Evolutionary conservation across 2,888 invertebrate species (phyloP).

Genomic region (Capitulum mitella): DNA sequence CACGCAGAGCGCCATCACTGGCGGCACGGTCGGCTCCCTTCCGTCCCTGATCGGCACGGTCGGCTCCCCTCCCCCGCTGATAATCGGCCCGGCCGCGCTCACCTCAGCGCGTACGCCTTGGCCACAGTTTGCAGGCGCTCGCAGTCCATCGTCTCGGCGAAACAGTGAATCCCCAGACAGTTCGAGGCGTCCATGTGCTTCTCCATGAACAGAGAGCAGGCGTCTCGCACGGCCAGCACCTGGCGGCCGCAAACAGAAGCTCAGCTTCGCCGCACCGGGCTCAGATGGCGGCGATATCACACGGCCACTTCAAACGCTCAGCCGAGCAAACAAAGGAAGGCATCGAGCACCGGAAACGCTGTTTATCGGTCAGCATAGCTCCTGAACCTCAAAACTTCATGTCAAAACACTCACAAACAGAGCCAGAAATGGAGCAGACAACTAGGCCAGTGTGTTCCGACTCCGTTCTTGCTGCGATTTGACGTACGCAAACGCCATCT

Average conservation of each 20-base stretch:
- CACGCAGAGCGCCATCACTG: too few species aligned
- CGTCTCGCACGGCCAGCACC: slow-evolving; percentile 32
- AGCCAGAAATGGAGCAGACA: background rate
- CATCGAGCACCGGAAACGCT: too few species aligned
- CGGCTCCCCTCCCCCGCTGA: too few species aligned
- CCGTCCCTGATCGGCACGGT: too few species aligned
- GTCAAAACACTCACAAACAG: background rate
- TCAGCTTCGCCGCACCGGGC: background rate
- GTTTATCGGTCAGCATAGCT: background rate
- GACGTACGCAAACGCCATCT: too few species aligned
- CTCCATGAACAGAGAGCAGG: slow-evolving; percentile 35
- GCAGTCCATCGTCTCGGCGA: slow-evolving; percentile 49
- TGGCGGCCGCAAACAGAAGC: background rate
- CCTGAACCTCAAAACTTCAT: background rate
- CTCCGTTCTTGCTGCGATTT: too few species aligned
- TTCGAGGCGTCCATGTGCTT: slow-evolving; percentile 47
- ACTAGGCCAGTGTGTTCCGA: too few species aligned
- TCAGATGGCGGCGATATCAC: background rate
- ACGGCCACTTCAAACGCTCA: too few species aligned
- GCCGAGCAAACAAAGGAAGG: background rate
- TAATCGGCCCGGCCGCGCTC: too few species aligned
- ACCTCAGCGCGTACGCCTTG: slow-evolving; percentile 45
- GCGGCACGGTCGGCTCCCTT: too few species aligned
- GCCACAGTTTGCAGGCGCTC: slow-evolving; percentile 46
- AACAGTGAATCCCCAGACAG: slow-evolving; percentile 49